These are phyloP conservation scores for Eubasilissa splendida DNA, from an alignment of 2,888 invertebrate species.

Conservation along the genomic window DNA sequence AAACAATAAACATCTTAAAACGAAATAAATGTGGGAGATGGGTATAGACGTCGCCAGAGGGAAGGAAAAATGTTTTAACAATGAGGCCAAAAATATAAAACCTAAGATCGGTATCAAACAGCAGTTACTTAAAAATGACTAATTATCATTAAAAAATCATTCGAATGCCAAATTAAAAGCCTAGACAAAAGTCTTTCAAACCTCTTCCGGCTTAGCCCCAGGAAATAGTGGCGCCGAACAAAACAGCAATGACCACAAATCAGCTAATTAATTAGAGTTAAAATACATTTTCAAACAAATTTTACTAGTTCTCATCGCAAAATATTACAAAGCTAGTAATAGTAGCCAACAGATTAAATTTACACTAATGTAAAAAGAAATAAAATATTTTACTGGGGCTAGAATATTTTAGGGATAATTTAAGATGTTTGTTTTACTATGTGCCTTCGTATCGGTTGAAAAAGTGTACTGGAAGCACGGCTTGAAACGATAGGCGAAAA, in stretches of 20 bases:
- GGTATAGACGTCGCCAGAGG: no score
- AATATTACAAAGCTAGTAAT: background rate
- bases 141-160: background rate
- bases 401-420: no score
- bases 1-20: no score
- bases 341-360: no score
- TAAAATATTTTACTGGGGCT: no score
- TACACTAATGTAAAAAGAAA: no score
- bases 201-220: slow-evolving; percentile 24
- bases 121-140: slow-evolving; percentile 6
- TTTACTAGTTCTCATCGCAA: background rate
- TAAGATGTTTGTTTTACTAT: background rate
- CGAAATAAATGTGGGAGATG: no score
- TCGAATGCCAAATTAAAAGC: background rate
- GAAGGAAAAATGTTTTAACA: no score
- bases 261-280: slow-evolving; percentile 3
- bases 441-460: background rate
- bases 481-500: slow-evolving; percentile 13
- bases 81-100: no score
- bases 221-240: slow-evolving; percentile 18
- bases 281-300: background rate
- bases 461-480: background rate
- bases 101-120: background rate
- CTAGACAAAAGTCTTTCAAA: background rate
- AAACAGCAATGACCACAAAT: slow-evolving; percentile 23